A percentile compares a stretch with the other conserved stretches of the same genome.
These are phyloP conservation scores for Columba janthina DNA, from an alignment of 2,113 vertebrate species.

Conservation along the genomic window DNA sequence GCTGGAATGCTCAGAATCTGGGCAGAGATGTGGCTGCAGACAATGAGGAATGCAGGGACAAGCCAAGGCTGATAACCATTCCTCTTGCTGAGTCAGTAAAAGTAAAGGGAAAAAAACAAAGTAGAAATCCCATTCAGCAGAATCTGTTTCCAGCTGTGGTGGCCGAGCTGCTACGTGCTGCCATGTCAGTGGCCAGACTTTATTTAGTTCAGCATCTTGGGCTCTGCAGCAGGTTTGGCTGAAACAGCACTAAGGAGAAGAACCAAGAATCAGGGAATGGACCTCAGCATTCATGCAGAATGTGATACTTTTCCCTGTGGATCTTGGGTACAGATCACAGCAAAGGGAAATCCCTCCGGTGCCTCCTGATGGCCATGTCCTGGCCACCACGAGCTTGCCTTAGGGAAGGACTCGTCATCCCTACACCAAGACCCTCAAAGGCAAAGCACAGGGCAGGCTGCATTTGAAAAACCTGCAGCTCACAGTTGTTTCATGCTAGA, in stretches of 20 bases:
- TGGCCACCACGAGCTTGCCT: background rate
- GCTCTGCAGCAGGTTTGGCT: slow-evolving; percentile 11
- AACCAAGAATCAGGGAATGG: slow-evolving; percentile 30
- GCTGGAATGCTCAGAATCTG: too few species aligned
- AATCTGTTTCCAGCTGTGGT: background rate
- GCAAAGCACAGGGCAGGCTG: background rate
- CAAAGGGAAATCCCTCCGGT: background rate
- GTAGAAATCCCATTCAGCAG: background rate
- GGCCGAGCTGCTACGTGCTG: fast-evolving
- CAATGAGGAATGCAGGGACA: background rate
- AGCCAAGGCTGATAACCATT: background rate
- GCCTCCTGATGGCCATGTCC: background rate
- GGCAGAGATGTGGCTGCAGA: background rate
- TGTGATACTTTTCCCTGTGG: background rate
- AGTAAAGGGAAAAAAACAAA: background rate
- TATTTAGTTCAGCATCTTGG: background rate
- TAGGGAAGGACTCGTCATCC: background rate
- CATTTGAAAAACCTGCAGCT: background rate
- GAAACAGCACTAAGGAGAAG: slow-evolving; percentile 6
- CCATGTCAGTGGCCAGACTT: background rate
- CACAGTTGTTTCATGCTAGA: background rate
- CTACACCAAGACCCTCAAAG: fast-evolving
- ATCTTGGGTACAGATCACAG: background rate
- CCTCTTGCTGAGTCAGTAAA: background rate
- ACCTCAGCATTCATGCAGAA: background rate